Conservation (phyloP, 1,140 invertebrate species). For the Trachymyrmex septentrionalis region DNA sequence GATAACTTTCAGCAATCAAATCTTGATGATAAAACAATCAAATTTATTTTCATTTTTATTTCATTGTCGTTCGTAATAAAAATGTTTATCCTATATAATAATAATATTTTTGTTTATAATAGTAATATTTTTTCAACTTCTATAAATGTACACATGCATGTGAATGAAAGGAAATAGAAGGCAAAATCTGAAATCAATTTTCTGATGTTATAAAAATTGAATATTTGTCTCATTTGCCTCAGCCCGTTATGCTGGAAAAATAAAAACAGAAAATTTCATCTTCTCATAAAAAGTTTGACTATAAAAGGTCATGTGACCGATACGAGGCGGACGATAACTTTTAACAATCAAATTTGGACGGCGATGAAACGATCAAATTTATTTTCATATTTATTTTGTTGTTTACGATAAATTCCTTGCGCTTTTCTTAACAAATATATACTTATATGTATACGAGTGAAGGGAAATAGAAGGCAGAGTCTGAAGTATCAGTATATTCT, state of each 20-base stretch:
- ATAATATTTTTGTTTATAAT: too few species aligned
- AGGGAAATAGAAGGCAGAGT: slow-evolving; percentile 49
- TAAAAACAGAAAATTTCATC: slow-evolving; percentile 54
- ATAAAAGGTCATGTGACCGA: neutral
- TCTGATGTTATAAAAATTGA: slow-evolving; percentile 73
- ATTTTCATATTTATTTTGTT: too few species aligned
- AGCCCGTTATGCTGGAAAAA: slow-evolving; percentile 19
- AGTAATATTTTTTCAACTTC: neutral
- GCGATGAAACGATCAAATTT: too few species aligned
- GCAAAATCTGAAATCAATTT: slow-evolving; percentile 55
- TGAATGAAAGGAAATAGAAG: slow-evolving; percentile 40
- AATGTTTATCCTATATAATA: slow-evolving; percentile 49
- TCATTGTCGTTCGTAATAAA: slow-evolving; percentile 61
- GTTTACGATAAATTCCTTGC: neutral
- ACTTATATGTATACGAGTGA: neutral
- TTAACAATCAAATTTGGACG: too few species aligned
- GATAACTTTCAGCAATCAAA: slow-evolving; percentile 71
- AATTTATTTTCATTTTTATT: slow-evolving; percentile 53
- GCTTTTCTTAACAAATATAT: neutral
- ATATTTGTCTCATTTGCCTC: slow-evolving; percentile 65
- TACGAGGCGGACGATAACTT: too few species aligned
- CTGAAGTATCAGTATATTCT: slow-evolving; percentile 57
- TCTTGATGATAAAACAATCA: slow-evolving; percentile 64
- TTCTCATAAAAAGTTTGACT: slow-evolving; percentile 63
- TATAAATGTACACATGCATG: neutral